A percentile compares a stretch with the other conserved stretches of the same genome.
Conservation (phyloP, 2,113 vertebrate genomes). For the Amblyornis subalaris region DNA sequence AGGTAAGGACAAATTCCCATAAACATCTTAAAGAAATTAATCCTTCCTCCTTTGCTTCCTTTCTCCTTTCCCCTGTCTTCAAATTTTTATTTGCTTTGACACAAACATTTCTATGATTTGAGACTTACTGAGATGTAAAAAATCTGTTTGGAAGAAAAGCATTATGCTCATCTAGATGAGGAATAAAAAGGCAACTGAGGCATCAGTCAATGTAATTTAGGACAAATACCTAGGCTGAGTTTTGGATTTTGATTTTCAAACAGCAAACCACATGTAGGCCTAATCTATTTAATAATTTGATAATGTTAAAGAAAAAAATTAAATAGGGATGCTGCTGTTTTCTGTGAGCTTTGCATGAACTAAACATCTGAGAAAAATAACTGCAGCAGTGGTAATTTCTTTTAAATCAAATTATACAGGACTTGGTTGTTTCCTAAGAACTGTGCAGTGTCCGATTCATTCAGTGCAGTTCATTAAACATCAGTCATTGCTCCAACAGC, state of each 20-base stretch:
- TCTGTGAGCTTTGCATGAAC: background rate
- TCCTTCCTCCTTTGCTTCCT: background rate
- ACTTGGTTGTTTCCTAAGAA: background rate
- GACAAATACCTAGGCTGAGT: background rate
- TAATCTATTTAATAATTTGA: background rate
- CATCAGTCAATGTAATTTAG: background rate
- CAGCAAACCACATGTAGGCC: background rate
- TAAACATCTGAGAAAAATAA: background rate
- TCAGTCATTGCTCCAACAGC: background rate
- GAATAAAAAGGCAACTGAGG: background rate
- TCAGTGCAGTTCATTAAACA: background rate
- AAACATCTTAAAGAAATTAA: background rate
- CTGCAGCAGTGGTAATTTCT: background rate
- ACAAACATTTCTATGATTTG: background rate
- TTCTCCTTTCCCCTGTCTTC: background rate
- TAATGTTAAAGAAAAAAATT: background rate
- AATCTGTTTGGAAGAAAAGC: background rate
- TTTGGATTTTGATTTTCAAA: conserved; percentile 2
- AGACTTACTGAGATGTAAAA: background rate
- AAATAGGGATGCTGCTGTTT: background rate
- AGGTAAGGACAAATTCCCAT: background rate
- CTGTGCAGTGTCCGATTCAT: background rate
- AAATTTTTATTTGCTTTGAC: background rate
- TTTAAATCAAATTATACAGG: background rate
- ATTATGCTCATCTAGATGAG: background rate